Evolutionary conservation across 2,888 invertebrate species (phyloP).

Genomic region (Punctoribates punctum): DNA sequence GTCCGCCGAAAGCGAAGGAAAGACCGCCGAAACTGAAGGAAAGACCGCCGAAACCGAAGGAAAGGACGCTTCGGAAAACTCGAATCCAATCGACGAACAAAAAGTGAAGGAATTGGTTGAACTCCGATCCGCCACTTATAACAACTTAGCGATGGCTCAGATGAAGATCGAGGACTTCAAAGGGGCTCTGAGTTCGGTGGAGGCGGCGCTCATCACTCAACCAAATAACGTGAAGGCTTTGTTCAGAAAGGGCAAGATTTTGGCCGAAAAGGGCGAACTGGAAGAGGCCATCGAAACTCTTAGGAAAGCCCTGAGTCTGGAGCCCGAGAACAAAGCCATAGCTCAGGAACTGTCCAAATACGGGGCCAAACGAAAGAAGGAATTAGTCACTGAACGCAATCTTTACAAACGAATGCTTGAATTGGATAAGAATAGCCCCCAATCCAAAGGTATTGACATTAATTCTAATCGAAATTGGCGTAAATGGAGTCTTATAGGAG

Average conservation of each 20-base stretch:
- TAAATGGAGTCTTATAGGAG: slow-evolving; percentile 20
- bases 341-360: slow-evolving; percentile 61
- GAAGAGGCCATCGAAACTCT: slow-evolving; percentile 66
- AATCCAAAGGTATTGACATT: slow-evolving; percentile 21
- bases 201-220: slow-evolving; percentile 74
- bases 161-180: slow-evolving; percentile 78
- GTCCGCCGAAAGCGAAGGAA: not conserved
- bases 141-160: slow-evolving; percentile 89
- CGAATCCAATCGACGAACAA: slow-evolving; percentile 49
- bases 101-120: slow-evolving; percentile 68
- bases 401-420: slow-evolving; percentile 66
- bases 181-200: slow-evolving; percentile 76
- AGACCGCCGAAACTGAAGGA: slow-evolving; percentile 19
- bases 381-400: slow-evolving; percentile 62
- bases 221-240: slow-evolving; percentile 86
- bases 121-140: slow-evolving; percentile 76
- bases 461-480: not conserved
- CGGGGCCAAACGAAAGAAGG: slow-evolving; percentile 60
- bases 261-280: slow-evolving; percentile 66
- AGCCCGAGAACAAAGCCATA: slow-evolving; percentile 64
- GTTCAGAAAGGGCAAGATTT: slow-evolving; percentile 75
- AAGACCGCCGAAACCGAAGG: not conserved
- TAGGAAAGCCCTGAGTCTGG: slow-evolving; percentile 62
- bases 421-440: slow-evolving; percentile 13
- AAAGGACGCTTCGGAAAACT: not conserved